Evolutionary conservation across 2,888 invertebrate genomes (phyloP).

Genomic region (Cinara cedri): DNA sequence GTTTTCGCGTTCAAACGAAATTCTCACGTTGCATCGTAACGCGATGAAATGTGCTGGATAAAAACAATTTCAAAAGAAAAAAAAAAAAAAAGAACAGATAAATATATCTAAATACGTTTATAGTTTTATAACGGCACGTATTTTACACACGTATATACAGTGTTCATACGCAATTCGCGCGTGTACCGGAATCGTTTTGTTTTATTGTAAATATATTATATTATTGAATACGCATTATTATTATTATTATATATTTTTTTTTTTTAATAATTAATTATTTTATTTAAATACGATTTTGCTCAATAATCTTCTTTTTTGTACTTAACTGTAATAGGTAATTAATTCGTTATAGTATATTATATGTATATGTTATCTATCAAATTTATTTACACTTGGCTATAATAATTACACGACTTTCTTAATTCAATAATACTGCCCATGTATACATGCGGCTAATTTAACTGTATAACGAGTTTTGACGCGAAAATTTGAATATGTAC

Average conservation of each 20-base stretch:
- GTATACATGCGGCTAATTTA: neutral
- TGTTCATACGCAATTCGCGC: neutral
- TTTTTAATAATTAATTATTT: slow-evolving; percentile 12
- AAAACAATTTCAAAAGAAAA: too few relatives aligned
- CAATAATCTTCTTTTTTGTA: slow-evolving; percentile 34
- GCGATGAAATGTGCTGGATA: slow-evolving; percentile 12
- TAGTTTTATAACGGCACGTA: too few relatives aligned
- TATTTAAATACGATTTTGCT: slow-evolving; percentile 44
- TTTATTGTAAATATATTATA: neutral
- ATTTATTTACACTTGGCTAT: slow-evolving; percentile 1
- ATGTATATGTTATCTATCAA: neutral
- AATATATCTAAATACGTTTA: too few relatives aligned
- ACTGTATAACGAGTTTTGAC: neutral
- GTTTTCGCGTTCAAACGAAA: neutral
- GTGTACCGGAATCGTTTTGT: slow-evolving; percentile 9
- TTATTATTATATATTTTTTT: too few relatives aligned
- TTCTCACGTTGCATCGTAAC: neutral
- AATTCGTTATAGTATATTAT: neutral
- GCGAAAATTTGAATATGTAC: slow-evolving; percentile 3
- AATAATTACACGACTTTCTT: slow-evolving; percentile 13
- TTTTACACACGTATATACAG: neutral
- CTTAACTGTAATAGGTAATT: slow-evolving; percentile 4
- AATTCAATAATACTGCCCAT: slow-evolving; percentile 6
- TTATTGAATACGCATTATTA: too few relatives aligned
- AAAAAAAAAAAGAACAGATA: too few relatives aligned